These are phyloP conservation scores for Ptilodon capucinus DNA, from an alignment of 2,888 invertebrate genomes.

Conservation along the genomic window DNA sequence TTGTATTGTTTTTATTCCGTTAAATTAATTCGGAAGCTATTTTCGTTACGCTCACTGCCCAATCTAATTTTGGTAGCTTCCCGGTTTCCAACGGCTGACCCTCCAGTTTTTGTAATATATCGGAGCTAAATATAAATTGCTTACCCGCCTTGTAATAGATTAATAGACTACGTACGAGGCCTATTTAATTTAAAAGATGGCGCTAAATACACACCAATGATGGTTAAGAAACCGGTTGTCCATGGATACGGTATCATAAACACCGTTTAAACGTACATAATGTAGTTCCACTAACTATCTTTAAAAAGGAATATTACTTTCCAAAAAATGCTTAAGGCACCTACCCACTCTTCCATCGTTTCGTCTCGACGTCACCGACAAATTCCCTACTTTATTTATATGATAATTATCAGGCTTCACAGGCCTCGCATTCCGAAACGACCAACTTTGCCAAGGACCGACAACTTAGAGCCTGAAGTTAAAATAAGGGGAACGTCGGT, in stretches of 20 bases:
- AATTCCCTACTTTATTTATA: conserved; percentile 8
- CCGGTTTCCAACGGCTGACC: not conserved
- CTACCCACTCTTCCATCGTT: not conserved
- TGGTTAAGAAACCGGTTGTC: too few relatives aligned
- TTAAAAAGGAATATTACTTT: too few relatives aligned
- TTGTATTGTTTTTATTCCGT: not conserved
- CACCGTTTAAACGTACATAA: too few relatives aligned
- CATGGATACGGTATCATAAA: too few relatives aligned
- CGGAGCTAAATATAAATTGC: not conserved
- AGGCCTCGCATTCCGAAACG: conserved; percentile 1
- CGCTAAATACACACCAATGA: too few relatives aligned
- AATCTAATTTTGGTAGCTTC: conserved; percentile 4
- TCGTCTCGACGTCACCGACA: not conserved
- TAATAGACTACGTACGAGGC: not conserved
- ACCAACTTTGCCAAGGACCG: conserved; percentile 4
- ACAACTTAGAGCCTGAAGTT: conserved; percentile 10
- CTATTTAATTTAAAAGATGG: not conserved
- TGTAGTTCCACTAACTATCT: too few relatives aligned
- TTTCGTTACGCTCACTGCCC: not conserved
- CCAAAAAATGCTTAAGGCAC: too few relatives aligned
- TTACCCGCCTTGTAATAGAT: not conserved
- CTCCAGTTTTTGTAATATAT: not conserved
- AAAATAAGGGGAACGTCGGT: conserved; percentile 6
- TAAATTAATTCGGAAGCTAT: not conserved
- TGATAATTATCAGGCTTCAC: conserved; percentile 8